These are phyloP conservation scores for Siniperca undulata DNA, from an alignment of 2,797 vertebrate species.

Conservation along the genomic window DNA sequence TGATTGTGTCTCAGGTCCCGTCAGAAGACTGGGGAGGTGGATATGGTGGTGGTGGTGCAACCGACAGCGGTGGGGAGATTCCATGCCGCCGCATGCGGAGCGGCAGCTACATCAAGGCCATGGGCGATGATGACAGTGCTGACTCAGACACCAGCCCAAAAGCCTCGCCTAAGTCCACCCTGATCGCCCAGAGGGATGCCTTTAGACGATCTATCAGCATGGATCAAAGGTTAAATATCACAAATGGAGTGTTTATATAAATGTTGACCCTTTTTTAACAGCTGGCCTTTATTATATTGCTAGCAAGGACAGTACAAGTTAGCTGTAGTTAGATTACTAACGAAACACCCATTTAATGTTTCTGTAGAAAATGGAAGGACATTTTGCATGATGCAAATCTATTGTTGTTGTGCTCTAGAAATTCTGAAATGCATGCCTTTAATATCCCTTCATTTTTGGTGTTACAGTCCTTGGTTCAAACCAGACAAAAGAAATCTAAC, in stretches of 20 bases:
- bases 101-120: conserved; percentile 99
- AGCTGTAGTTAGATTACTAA: not conserved
- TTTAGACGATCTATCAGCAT: conserved; percentile 96
- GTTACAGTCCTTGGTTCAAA: not conserved
- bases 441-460: not conserved
- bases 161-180: conserved; percentile 90
- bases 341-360: not conserved
- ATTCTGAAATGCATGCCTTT: not conserved
- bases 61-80: conserved; percentile 91
- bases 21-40: conserved; percentile 95
- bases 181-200: conserved; percentile 91
- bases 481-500: too few species aligned
- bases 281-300: not conserved
- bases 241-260: not conserved
- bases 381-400: not conserved
- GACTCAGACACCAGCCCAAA: conserved; percentile 95
- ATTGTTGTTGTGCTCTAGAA: not conserved
- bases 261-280: not conserved
- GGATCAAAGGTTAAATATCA: conserved; percentile 91
- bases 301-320: not conserved
- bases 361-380: not conserved
- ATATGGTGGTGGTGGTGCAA: conserved; percentile 85
- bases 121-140: conserved; percentile 97
- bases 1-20: conserved; percentile 88
- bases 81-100: conserved; percentile 98